Percentiles rank a stretch among this genome's conserved stretches.
Conservation (phyloP, 1,140 invertebrate genomes). For the Zaprionus taronus region DNA sequence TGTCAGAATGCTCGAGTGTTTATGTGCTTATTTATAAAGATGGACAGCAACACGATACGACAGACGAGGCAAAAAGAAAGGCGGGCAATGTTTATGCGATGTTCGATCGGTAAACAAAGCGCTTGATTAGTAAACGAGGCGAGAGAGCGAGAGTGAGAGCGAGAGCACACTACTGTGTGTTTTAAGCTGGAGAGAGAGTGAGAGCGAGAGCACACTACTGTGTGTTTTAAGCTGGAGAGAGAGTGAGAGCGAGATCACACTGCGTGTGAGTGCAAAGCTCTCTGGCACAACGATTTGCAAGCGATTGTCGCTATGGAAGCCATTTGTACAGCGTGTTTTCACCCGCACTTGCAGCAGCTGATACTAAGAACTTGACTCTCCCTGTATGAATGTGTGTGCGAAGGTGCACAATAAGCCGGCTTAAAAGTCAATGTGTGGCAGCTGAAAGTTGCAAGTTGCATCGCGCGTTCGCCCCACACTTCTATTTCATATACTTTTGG, state of each 20-base stretch:
- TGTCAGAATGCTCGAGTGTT: not conserved
- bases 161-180: not conserved
- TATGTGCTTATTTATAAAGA: slow-evolving; percentile 37
- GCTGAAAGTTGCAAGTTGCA: not conserved
- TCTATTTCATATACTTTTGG: not conserved
- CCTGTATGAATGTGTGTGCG: not conserved
- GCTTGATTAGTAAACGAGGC: not conserved
- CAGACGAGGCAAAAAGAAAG: not conserved
- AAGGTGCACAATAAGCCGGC: not conserved
- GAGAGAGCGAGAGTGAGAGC: not conserved
- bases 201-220: not conserved
- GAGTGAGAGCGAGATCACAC: not conserved
- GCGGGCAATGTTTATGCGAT: slow-evolving; percentile 21
- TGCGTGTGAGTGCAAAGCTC: no score
- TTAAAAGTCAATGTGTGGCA: not conserved
- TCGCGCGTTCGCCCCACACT: not conserved
- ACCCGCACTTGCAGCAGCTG: not conserved
- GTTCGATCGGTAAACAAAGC: slow-evolving; percentile 14
- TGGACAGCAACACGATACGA: slow-evolving; percentile 19
- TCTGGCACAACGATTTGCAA: no score
- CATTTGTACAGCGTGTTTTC: not conserved
- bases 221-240: not conserved
- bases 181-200: not conserved
- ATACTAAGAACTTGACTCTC: not conserved
- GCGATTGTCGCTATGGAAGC: no score